Evolutionary conservation across 2,888 invertebrate species (phyloP).

Genomic region (Ophion costatus): DNA sequence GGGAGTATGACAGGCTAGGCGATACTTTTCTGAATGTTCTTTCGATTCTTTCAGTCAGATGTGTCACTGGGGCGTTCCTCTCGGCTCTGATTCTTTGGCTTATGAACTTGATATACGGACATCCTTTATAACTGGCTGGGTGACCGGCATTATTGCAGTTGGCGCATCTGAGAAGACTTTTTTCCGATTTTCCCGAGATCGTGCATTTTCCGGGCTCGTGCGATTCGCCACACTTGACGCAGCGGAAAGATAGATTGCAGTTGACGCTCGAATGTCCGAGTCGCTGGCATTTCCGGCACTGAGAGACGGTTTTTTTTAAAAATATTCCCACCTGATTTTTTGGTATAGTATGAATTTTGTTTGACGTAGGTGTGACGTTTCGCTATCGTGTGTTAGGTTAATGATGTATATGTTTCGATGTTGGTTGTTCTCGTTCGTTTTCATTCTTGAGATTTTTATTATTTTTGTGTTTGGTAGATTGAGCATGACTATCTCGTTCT

Average conservation of each 20-base stretch:
- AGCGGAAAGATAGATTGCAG: background rate
- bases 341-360: conserved; percentile 13
- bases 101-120: conserved; percentile 32
- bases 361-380: background rate
- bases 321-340: conserved; percentile 5
- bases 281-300: conserved; percentile 45
- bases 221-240: conserved; percentile 35
- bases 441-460: conserved; percentile 50
- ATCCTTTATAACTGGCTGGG: conserved; percentile 41
- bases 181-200: background rate
- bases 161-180: conserved; percentile 9
- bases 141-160: conserved; percentile 27
- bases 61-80: too few relatives aligned
- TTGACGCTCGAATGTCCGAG: conserved; percentile 30
- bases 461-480: conserved; percentile 45
- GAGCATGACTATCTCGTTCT: background rate
- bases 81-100: background rate
- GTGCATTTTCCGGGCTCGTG: conserved; percentile 18
- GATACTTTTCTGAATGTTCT: too few relatives aligned
- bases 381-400: conserved; percentile 23
- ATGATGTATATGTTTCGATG: conserved; percentile 40
- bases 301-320: conserved; percentile 6
- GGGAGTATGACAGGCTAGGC: too few relatives aligned
- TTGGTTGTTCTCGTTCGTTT: conserved; percentile 17
- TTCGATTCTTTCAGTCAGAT: too few relatives aligned